Evolutionary conservation across 2,113 vertebrate genomes (phyloP), one percentile per base, ranked within the genome.

Genomic region (Scomber scombrus): DNA sequence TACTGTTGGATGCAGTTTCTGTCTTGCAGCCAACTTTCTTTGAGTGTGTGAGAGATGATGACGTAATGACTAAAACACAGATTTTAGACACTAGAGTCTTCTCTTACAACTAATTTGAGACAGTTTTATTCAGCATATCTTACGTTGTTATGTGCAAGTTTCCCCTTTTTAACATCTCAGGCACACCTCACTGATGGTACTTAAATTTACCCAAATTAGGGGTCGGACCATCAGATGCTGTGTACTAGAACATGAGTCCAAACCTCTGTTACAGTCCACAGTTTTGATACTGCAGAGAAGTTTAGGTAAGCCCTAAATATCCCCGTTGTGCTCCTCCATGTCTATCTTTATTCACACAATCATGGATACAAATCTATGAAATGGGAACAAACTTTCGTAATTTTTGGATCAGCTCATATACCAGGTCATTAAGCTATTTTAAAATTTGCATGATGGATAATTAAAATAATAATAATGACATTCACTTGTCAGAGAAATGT

Each of bases 221-320:
- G 5, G 3, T 58, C 51, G 47, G 8, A 3, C 3, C 11, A 60
- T 47, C 45, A 49, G 16, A 31, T 71, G 9, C 11, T 47, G 14
- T 66, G 26, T 26, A 23, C 46, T 64, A 66, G 23, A 71, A 65
- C 34, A 56, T 72, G 21, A 84, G 50, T 49, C 31, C 18, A 45
- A 65, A 49, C 45, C 51, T 86, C 43, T 78, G 55, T 70, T 77
- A 31, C 71, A 55, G 46, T 61, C 65, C 52, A 74, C 75, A 83
- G 58, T 26, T 78, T n/a, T 65, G 50, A 71, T 46, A 63, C 66
- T 43, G 51, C 47, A 49, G 7, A 50, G 26, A 80, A 71, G 47
- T 29, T 0, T 78, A 54, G 67, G 63, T 79, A 77, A 85, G 71
- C 21, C 46, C 12, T 56, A 23, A 71, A 46, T 14, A 66, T 60